These are phyloP conservation scores for Asobara japonica DNA, from an alignment of 1,140 invertebrate genomes.

Conservation along the genomic window DNA sequence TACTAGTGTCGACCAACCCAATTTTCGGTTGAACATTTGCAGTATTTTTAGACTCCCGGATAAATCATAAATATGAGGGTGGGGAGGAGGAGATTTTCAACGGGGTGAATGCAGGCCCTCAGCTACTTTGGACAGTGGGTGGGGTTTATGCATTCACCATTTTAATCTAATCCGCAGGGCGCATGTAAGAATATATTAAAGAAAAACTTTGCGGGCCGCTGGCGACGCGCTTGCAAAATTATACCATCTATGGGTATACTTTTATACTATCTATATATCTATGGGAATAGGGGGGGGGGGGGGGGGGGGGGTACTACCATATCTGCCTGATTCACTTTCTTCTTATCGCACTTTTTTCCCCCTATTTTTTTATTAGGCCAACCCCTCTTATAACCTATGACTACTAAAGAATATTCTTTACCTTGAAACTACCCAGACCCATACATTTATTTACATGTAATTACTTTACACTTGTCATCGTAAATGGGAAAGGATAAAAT, in stretches of 20 bases:
- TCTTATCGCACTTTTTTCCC: conserved; percentile 38
- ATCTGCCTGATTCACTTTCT: conserved; percentile 28
- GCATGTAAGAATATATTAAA: conserved; percentile 67
- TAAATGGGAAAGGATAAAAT: background rate
- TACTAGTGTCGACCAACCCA: background rate
- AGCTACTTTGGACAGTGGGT: conserved; percentile 30
- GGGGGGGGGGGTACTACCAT: background rate
- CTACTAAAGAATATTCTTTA: conserved; percentile 8
- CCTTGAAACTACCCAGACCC: conserved; percentile 46
- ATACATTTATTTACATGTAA: conserved; percentile 60
- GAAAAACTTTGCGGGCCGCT: conserved; percentile 58
- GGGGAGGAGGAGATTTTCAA: conserved; percentile 15
- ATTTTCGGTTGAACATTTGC: background rate
- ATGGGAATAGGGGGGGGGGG: conserved; percentile 33
- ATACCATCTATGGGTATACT: conserved; percentile 48
- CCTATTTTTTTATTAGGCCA: conserved; percentile 21
- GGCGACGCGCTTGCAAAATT: conserved; percentile 54
- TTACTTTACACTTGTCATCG: conserved; percentile 39
- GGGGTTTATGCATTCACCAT: conserved; percentile 58
- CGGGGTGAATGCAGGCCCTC: conserved; percentile 7
- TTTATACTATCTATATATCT: too few species aligned
- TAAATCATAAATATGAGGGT: conserved; percentile 63
- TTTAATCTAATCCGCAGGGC: conserved; percentile 64
- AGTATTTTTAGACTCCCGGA: conserved; percentile 45
- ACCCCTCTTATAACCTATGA: conserved; percentile 7